These are phyloP conservation scores for Choloepus didactylus DNA, from an alignment of 2,797 vertebrate species.

Conservation along the genomic window DNA sequence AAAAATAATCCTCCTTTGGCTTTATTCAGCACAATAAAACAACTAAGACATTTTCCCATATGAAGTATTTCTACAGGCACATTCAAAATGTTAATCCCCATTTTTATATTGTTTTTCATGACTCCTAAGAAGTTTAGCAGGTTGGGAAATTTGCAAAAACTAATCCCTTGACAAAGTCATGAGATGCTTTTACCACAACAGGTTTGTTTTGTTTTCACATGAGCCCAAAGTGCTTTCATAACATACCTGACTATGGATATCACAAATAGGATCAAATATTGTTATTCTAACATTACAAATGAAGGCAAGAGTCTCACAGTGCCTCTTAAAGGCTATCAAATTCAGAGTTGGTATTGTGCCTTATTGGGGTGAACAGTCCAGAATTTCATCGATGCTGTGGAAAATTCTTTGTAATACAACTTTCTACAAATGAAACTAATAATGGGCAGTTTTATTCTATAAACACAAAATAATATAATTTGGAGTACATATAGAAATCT, in stretches of 20 bases:
- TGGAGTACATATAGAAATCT: neutral
- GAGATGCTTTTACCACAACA: constrained; percentile 73
- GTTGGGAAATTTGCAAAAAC: constrained; percentile 78
- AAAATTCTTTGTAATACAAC: neutral
- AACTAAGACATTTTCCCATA: constrained; percentile 79
- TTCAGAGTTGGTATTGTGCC: neutral
- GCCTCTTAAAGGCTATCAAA: constrained; percentile 60
- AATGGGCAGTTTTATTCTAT: constrained; percentile 25
- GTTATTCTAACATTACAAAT: constrained; percentile 68
- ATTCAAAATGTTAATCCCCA: constrained; percentile 76
- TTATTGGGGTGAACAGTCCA: neutral
- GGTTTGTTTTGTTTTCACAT: constrained; percentile 72
- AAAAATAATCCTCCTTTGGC: constrained; percentile 82
- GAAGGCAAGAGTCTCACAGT: constrained; percentile 46
- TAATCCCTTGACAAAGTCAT: constrained; percentile 74
- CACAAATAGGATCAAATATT: constrained; percentile 61
- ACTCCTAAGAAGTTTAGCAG: constrained; percentile 78
- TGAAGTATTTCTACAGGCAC: constrained; percentile 77
- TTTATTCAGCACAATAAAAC: constrained; percentile 80
- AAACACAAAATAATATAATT: neutral
- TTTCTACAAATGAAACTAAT: constrained; percentile 1
- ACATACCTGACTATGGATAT: neutral
- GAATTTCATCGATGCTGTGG: neutral
- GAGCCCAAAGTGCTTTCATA: constrained; percentile 47
- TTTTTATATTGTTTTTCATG: constrained; percentile 79